Base-by-base conservation (phyloP, 2,888 invertebrate species). In the Periphyllus acericola region DNA sequence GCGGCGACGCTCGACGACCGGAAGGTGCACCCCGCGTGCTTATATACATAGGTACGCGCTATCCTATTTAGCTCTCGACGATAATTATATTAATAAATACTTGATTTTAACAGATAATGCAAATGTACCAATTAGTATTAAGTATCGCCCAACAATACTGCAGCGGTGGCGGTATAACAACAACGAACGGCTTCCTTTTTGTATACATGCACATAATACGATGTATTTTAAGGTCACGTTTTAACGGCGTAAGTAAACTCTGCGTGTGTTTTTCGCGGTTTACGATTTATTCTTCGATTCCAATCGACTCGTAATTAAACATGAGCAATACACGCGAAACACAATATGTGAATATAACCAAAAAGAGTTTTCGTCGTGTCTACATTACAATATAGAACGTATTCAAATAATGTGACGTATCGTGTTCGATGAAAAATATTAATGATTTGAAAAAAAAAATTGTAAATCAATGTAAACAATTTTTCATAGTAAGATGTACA, bases 11-110 rank as follows among this genome's bases (percentile, higher is more conserved):
- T 29, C 68, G 68, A 25, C 68, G 29, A 68, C 68, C 68, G 68
- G 68, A 68, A 68, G 68, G 11, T 11, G n/a, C 68, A 9, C 68
- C 68, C 68, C 68, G 29, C 68, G 68, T 68, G 29, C 11, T 68
- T 11, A 9, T 68, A n/a, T 11, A 6, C 29, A 6, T 25, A 68
- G 68, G 68, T 68, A 60, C 25, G 60, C 60, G 21, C 25, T 21
- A 68, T 68, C 34, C n/a, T 55, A 78, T 78, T n/a, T 78, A 52
- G 52, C 52, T 32, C 21, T 60, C 25, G n/a, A 34, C 79, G 34
- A 25, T 32, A 60, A 79, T 78, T 55, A 55, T 55, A 80, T 60
- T 80, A 80, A 80, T 79, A 66, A 66, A 66, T n/a, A 36, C 60
- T 80, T n/a, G n/a, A 80, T 66, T 66, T 36, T 66, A 36, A 36